These are phyloP conservation scores for Tetragnatha versicolor DNA, from an alignment of 1,140 invertebrate species.

Conservation along the genomic window DNA sequence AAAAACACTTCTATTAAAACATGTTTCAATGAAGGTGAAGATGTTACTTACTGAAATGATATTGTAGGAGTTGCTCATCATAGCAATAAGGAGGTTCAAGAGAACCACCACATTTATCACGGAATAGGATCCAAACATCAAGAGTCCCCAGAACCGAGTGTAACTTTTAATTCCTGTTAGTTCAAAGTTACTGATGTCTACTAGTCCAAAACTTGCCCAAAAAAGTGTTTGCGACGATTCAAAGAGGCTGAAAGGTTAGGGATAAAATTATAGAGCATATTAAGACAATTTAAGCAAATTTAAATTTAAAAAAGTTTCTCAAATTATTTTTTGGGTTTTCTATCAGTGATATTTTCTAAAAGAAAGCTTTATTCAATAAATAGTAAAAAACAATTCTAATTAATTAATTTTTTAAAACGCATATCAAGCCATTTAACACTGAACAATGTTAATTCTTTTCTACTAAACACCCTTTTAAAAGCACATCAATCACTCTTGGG, in stretches of 20 bases:
- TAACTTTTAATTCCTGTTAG: slow-evolving; percentile 89
- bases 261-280: background rate
- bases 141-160: slow-evolving; percentile 89
- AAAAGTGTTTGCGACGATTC: slow-evolving; percentile 96
- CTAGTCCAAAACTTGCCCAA: slow-evolving; percentile 97
- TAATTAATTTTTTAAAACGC: too few relatives aligned
- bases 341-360: too few relatives aligned
- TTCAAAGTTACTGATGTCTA: slow-evolving; percentile 95
- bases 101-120: slow-evolving; percentile 97
- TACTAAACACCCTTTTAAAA: too few relatives aligned
- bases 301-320: background rate
- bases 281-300: background rate
- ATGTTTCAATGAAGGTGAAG: background rate
- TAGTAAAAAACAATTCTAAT: too few relatives aligned
- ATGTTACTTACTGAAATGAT: slow-evolving; percentile 84
- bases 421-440: too few relatives aligned
- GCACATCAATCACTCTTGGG: too few relatives aligned
- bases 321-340: too few relatives aligned
- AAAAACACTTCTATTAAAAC: too few relatives aligned
- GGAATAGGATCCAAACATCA: slow-evolving; percentile 96
- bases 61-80: slow-evolving; percentile 99
- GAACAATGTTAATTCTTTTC: too few relatives aligned
- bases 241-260: slow-evolving; percentile 79
- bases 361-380: too few relatives aligned
- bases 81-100: slow-evolving; percentile 95